These are phyloP conservation scores for Sphaerophoria rueppellii DNA, from an alignment of 2,888 invertebrate species.

Conservation along the genomic window DNA sequence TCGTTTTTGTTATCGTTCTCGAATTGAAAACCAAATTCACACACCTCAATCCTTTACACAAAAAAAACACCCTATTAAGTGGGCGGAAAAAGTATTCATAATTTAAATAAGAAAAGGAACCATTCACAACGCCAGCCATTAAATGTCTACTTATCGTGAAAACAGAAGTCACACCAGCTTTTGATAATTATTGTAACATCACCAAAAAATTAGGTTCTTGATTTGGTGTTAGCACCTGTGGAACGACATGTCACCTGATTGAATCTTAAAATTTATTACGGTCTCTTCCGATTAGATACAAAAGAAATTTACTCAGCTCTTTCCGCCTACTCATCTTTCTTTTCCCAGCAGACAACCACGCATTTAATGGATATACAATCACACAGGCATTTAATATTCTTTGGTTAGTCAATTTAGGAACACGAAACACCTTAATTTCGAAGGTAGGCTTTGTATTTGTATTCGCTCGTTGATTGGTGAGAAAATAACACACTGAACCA, in stretches of 20 bases:
- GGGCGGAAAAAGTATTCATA: not conserved
- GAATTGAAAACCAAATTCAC: not conserved
- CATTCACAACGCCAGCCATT: not conserved
- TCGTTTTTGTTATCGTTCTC: no score
- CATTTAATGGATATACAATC: not conserved
- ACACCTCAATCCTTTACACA: not conserved
- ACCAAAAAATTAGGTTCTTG: not conserved
- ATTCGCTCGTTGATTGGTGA: no score
- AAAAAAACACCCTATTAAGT: not conserved
- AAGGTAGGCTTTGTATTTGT: no score
- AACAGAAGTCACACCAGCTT: not conserved
- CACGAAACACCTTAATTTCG: not conserved
- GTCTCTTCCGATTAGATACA: not conserved
- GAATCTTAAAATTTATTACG: constrained; percentile 1
- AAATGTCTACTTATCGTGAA: not conserved
- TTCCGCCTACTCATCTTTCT: not conserved
- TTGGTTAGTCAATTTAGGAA: not conserved
- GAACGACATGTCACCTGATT: constrained; percentile 7
- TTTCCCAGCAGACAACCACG: not conserved
- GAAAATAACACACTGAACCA: no score
- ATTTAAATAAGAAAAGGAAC: not conserved
- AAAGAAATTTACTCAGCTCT: not conserved
- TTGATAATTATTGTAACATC: not conserved
- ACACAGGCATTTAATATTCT: not conserved
- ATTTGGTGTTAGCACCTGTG: constrained; percentile 2